A percentile compares a stretch with the other conserved stretches of the same genome.
phyloP scores from a whole-genome alignment of 30 jellyfish, hydroid and myxozoan genomes.

The Turritopsis dohrnii region DNA sequence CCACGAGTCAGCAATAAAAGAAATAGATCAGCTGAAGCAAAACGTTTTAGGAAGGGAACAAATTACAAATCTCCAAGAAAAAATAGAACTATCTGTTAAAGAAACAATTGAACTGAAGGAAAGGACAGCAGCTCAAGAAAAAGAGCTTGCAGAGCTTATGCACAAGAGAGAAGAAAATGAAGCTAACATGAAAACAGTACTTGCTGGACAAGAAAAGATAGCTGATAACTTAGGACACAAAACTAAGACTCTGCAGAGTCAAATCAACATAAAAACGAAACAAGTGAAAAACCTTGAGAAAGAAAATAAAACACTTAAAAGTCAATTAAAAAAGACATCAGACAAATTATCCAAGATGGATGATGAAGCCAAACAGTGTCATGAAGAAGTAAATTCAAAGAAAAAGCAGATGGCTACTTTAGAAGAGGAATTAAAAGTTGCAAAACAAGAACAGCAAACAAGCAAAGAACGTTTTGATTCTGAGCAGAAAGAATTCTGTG shows the following conservation, averaged over 20 bases:
- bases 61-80: background rate
- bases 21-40: background rate
- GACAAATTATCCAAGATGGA: slow-evolving; percentile 43
- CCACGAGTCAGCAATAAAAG: background rate
- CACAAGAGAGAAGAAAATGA: slow-evolving; percentile 34
- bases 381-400: slow-evolving; percentile 18
- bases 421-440: slow-evolving; percentile 30
- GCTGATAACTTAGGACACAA: slow-evolving; percentile 50
- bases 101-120: slow-evolving; percentile 5
- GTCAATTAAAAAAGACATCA: slow-evolving; percentile 43
- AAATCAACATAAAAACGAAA: slow-evolving; percentile 47
- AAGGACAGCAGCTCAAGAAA: slow-evolving; percentile 29
- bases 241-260: slow-evolving; percentile 48
- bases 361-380: slow-evolving; percentile 11
- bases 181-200: slow-evolving; percentile 38
- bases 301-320: slow-evolving; percentile 51
- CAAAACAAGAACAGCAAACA: slow-evolving; percentile 20
- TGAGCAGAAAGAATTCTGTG: slow-evolving; percentile 76
- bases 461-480: slow-evolving; percentile 35
- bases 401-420: slow-evolving; percentile 23
- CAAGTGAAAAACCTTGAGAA: slow-evolving; percentile 46
- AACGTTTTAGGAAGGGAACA: background rate
- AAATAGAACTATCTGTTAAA: background rate
- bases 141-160: slow-evolving; percentile 22
- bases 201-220: slow-evolving; percentile 55